A percentile compares a stretch with the other conserved stretches of the same genome.
These are phyloP conservation scores for Apotomis capreana DNA, from an alignment of 2,888 invertebrate genomes.

Conservation along the genomic window DNA sequence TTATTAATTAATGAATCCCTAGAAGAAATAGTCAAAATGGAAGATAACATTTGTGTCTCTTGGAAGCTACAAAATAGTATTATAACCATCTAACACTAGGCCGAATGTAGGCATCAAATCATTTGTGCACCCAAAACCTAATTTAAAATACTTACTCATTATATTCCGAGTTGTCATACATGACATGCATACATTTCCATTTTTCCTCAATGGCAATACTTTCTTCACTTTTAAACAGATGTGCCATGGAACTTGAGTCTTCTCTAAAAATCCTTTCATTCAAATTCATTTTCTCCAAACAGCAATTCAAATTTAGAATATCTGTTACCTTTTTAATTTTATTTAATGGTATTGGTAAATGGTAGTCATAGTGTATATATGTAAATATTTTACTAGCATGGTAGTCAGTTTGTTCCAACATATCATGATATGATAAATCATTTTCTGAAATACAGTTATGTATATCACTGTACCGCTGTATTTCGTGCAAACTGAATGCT, in stretches of 20 bases:
- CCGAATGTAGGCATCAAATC: too few relatives aligned
- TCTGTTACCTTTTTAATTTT: conserved; percentile 46
- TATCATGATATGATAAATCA: conserved; percentile 73
- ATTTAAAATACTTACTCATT: conserved; percentile 64
- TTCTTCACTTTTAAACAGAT: conserved; percentile 66
- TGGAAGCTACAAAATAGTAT: too few relatives aligned
- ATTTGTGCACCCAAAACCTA: background rate
- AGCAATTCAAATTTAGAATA: conserved; percentile 53
- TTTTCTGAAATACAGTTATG: conserved; percentile 85
- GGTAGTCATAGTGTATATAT: conserved; percentile 84
- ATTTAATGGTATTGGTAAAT: conserved; percentile 65
- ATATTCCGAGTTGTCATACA: conserved; percentile 71
- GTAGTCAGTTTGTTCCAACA: conserved; percentile 61
- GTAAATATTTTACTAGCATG: conserved; percentile 76
- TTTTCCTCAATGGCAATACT: conserved; percentile 52
- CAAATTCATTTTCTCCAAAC: conserved; percentile 58
- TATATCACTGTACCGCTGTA: conserved; percentile 82
- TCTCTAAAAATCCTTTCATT: conserved; percentile 51
- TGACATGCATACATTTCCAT: conserved; percentile 73
- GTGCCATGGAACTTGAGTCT: conserved; percentile 58
- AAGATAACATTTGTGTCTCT: too few relatives aligned
- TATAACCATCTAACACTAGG: too few relatives aligned
- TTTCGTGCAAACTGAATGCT: conserved; percentile 84
- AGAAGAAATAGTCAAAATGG: too few relatives aligned
- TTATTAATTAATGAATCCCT: too few relatives aligned